These are phyloP conservation scores for Passer montanus DNA, from an alignment of 2,113 vertebrate genomes.

Conservation along the genomic window DNA sequence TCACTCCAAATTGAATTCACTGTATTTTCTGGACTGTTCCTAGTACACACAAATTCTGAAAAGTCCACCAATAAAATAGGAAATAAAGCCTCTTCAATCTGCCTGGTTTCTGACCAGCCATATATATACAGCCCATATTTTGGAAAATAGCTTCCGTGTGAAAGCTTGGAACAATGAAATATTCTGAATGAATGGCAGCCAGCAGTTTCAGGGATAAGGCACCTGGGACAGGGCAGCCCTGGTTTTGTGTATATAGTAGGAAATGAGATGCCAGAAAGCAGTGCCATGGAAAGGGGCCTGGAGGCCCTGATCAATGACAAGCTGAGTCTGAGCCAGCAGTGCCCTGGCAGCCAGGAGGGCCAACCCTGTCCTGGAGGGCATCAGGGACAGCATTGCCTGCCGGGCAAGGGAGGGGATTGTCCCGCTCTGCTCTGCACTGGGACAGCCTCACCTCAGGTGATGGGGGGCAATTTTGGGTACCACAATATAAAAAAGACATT, in stretches of 20 bases:
- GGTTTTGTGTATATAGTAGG: not conserved
- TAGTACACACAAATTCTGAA: not conserved
- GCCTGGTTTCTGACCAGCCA: not conserved
- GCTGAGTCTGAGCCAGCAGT: fast-evolving
- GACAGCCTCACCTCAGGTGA: fast-evolving
- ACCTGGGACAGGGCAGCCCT: not conserved
- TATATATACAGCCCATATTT: not conserved
- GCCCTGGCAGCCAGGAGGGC: not conserved
- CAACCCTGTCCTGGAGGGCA: fast-evolving
- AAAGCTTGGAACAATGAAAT: not conserved
- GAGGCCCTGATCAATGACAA: fast-evolving
- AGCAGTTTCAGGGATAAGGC: not conserved
- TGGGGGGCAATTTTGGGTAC: not conserved
- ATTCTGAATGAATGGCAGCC: not conserved
- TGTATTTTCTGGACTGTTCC: not conserved
- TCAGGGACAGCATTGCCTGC: fast-evolving
- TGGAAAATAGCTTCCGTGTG: not conserved
- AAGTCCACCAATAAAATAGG: not conserved
- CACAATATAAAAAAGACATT: not conserved
- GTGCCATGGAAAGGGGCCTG: not conserved
- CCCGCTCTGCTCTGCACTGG: fast-evolving
- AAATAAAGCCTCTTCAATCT: not conserved
- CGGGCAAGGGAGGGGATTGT: fast-evolving
- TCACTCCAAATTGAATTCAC: not conserved
- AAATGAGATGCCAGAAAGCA: not conserved